phyloP scores from a whole-genome alignment of 2,888 invertebrate genomes.

The Operophtera brumata region DNA sequence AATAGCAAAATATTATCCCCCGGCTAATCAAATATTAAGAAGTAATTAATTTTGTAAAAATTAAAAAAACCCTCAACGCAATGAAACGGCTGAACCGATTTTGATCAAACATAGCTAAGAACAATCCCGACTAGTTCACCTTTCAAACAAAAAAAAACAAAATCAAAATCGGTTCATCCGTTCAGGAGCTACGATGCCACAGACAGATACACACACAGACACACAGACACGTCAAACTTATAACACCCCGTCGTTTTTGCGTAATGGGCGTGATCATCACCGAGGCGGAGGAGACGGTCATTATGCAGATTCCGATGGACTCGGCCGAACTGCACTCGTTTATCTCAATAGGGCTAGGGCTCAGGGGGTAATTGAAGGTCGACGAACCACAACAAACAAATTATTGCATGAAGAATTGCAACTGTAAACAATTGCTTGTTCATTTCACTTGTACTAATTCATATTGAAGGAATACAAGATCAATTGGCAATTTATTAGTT shows the following conservation, averaged over 20 bases:
- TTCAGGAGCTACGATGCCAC: too few species aligned
- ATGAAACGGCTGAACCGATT: too few species aligned
- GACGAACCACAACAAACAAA: constrained; percentile 56
- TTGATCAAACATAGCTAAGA: too few species aligned
- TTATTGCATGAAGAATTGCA: constrained; percentile 52
- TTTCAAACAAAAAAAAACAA: too few species aligned
- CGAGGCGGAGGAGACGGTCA: constrained; percentile 50
- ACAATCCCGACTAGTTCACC: too few species aligned
- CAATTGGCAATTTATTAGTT: constrained; percentile 13
- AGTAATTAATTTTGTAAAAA: too few species aligned
- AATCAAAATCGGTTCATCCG: too few species aligned
- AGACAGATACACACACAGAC: too few species aligned
- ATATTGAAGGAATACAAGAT: constrained; percentile 8
- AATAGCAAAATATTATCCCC: constrained; percentile 46
- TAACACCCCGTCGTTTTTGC: too few species aligned
- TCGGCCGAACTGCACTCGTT: constrained; percentile 48
- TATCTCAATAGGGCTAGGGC: constrained; percentile 66
- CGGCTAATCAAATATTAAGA: constrained; percentile 60
- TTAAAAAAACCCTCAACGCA: too few species aligned
- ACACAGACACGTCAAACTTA: too few species aligned
- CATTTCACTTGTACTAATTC: constrained; percentile 26
- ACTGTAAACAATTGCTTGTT: constrained; percentile 43
- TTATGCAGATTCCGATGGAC: constrained; percentile 63
- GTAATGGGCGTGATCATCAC: constrained; percentile 58
- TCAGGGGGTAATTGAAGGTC: constrained; percentile 63